Evolutionary conservation across 2,113 vertebrate species (phyloP), one percentile per base, ranked within the genome.

Genomic region (Daubentonia madagascariensis): DNA sequence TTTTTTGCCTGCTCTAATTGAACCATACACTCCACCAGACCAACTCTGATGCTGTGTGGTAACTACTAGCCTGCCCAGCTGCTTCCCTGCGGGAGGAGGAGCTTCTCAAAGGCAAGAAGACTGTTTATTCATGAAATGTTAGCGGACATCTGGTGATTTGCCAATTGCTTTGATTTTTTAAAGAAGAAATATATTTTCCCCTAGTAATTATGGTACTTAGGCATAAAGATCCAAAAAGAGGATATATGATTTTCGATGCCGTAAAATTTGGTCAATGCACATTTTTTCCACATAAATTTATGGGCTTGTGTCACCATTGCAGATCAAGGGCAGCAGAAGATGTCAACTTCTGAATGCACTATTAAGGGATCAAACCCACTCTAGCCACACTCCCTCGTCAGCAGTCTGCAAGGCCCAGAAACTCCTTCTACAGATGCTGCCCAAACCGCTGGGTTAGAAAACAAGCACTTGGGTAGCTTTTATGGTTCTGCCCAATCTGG

Each of bases 331-430:
- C 67, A 87, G 92, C 85, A 95, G 48, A 83, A 90, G 88, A 96
- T n/a, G 89, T 80, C 94, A 97, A 97, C 88, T 98, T 98, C 98
- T 98, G 98, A 98, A 96, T 97, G 97, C 96, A 43, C 70, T 45
- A n/a, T 65, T 86, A 92, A 84, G 54, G 59, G 32, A 94, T 81
- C 90, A 54, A 96, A 94, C 45, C 89, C 84, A n/a, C 54, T 50
- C 7, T 14, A 18, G 81, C 80, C 85, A 96, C 95, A 86, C 84
- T 57, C 93, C 95, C 65, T 81, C 63, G 68, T 98, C 97, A 96
- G 98, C 97, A 97, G 95, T 97, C 96, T 97, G 89, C n/a, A 93
- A 98, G 98, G 98, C 96, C 96, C 98, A 96, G 98, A 96, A 96
- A 79, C 83, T 40, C 97, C 91, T 95, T 98, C 97, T 95, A 95